Conservation (phyloP, 2,113 vertebrate genomes). For the Anser brachyrhynchus region DNA sequence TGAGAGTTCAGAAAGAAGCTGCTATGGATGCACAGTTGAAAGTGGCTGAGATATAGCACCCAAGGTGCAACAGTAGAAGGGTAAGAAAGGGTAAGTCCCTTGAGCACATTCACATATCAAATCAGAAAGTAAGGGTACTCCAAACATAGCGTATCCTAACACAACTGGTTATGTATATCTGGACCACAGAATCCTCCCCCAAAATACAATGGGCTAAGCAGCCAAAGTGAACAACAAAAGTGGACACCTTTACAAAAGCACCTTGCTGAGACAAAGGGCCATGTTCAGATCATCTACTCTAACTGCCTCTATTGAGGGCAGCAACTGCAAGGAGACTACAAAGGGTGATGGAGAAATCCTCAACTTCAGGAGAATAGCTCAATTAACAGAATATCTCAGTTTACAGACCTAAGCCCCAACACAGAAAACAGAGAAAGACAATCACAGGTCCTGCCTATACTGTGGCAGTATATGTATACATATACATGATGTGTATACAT, state of each 20-base stretch:
- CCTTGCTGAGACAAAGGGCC: neutral
- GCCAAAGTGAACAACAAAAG: neutral
- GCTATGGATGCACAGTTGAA: fast-evolving
- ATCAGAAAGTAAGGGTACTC: neutral
- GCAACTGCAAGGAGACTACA: too few species aligned
- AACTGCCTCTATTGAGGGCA: too few species aligned
- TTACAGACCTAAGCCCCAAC: too few species aligned
- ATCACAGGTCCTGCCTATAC: neutral
- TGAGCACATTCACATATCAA: neutral
- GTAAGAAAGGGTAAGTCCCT: neutral
- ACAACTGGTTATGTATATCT: neutral
- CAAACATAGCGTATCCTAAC: neutral
- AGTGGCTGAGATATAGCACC: neutral
- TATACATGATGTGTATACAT: too few species aligned
- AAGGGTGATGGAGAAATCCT: too few species aligned
- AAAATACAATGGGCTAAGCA: neutral
- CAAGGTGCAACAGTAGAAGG: neutral
- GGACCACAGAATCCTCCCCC: neutral
- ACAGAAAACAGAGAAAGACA: neutral
- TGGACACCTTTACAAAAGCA: neutral
- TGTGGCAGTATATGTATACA: too few species aligned
- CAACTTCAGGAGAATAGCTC: too few species aligned
- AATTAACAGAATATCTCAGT: too few species aligned
- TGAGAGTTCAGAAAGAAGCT: neutral
- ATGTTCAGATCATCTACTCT: neutral